A percentile compares a stretch with the other conserved stretches of the same genome.
Evolutionary conservation across 2,113 vertebrate genomes (phyloP).

Genomic region (Daboia siamensis): DNA sequence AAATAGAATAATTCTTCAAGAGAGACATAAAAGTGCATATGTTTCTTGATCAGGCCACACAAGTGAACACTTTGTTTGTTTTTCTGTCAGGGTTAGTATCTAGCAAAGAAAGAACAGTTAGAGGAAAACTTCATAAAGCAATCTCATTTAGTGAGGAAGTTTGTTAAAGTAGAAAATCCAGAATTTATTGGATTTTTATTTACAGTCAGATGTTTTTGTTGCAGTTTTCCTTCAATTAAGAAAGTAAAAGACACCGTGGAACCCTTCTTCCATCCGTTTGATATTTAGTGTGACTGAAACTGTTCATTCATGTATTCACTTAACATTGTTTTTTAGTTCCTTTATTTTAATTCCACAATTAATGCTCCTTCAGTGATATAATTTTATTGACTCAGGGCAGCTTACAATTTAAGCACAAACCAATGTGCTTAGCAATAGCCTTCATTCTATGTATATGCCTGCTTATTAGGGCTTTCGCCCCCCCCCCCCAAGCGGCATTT

Average conservation of each 20-base stretch:
- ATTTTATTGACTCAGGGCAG: too few species aligned
- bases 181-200: constrained; percentile 60
- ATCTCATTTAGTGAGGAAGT: constrained; percentile 18
- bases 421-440: too few species aligned
- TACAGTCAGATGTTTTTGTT: constrained; percentile 68
- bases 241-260: constrained; percentile 40
- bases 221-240: constrained; percentile 41
- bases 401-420: too few species aligned
- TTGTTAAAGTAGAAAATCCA: constrained; percentile 52
- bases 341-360: constrained; percentile 2
- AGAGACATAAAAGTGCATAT: background rate
- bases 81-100: constrained; percentile 1
- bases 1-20: background rate
- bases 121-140: constrained; percentile 8
- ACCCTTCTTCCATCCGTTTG: constrained; percentile 13
- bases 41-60: background rate
- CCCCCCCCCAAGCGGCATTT: too few species aligned
- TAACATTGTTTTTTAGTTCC: constrained; percentile 25
- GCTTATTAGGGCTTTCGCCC: too few species aligned
- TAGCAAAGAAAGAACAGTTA: constrained; percentile 22
- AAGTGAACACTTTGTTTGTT: fast-evolving
- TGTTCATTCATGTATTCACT: background rate
- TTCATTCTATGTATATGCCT: too few species aligned
- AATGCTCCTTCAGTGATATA: background rate
- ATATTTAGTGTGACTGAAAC: background rate